Evolutionary conservation across 1,140 invertebrate species (phyloP), one percentile per base, ranked within the genome.

Genomic region (Euura saliciscinereae): DNA sequence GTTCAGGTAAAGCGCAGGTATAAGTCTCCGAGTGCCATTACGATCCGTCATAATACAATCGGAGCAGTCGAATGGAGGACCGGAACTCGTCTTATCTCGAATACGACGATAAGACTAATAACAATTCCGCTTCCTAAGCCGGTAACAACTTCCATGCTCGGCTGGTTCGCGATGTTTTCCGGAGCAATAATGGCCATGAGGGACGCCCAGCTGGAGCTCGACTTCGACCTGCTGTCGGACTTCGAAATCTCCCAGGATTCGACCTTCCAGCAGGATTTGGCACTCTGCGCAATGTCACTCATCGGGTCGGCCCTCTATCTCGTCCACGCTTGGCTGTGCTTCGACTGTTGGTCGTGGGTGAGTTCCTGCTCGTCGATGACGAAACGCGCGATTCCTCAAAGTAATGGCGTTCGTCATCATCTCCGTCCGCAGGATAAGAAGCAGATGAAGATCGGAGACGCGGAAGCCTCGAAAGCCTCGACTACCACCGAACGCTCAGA

Each of bases 231-330:
- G 70, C 74, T 88, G 11, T 77, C 77, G 13, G 84, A 87, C 68
- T 77, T 80, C 6, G 80, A 86, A 65, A 70, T 86, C 66, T 45
- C 85, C 6, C 28, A 68, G 2, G 84, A 87, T 82, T 84, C 85
- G 0, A 74, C 85, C 70, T 88, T 85, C 70, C 80, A 86, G 68
- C 86, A 86, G 65, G 85, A 84, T 75, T 86, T 86, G 45, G 13
- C 80, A 6, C 76, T 85, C 11, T 85, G 85, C 67, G 79, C 85
- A 42, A 13, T 85, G 43, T 86, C 85, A 28, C 80, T 87, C 44
- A 82, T 84, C 11, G 78, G 77, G 28, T 83, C 84, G 79, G 71
- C 65, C 42, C 11, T 87, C 5, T 86, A 85, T 71, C 69, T 84
- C 2, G 70, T 85, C 44, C 84, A 87, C 64, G 75, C 75, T 42